A percentile compares a stretch with the other conserved stretches of the same genome.
Conservation (phyloP, 2,113 vertebrate genomes). For the Seriola rivoliana region DNA sequence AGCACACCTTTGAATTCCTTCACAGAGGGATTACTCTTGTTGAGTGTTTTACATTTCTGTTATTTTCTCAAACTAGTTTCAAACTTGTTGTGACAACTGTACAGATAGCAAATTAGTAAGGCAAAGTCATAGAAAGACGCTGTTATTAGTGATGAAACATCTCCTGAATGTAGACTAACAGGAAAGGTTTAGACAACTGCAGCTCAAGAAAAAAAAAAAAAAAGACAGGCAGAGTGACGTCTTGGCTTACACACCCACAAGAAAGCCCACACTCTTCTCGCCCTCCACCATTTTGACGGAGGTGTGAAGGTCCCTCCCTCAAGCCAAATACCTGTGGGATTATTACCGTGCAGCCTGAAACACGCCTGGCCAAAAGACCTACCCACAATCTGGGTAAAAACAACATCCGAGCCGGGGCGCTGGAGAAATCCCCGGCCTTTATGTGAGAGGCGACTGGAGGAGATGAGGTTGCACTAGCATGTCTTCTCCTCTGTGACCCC, state of each 20-base stretch:
- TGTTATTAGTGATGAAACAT: constrained; percentile 47
- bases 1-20: background rate
- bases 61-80: constrained; percentile 16
- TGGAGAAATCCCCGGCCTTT: constrained; percentile 82
- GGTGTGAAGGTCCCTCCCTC: constrained; percentile 77
- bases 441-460: constrained; percentile 77
- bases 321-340: constrained; percentile 81
- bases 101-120: background rate
- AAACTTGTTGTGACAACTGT: constrained; percentile 30
- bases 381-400: constrained; percentile 75
- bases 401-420: constrained; percentile 72
- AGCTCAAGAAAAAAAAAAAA: constrained; percentile 13
- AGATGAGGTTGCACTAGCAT: constrained; percentile 84
- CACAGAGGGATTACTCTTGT: background rate
- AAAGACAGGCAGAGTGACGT: constrained; percentile 44
- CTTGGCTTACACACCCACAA: constrained; percentile 28
- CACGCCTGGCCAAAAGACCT: constrained; percentile 67
- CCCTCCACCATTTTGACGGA: constrained; percentile 31
- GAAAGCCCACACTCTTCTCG: constrained; percentile 39
- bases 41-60: background rate
- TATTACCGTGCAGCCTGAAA: constrained; percentile 68
- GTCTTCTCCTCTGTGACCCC: constrained; percentile 79
- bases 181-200: constrained; percentile 52
- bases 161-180: constrained; percentile 76
- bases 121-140: background rate